Conservation (phyloP, 2,888 invertebrate species). For the Dasypogon diadema region DNA sequence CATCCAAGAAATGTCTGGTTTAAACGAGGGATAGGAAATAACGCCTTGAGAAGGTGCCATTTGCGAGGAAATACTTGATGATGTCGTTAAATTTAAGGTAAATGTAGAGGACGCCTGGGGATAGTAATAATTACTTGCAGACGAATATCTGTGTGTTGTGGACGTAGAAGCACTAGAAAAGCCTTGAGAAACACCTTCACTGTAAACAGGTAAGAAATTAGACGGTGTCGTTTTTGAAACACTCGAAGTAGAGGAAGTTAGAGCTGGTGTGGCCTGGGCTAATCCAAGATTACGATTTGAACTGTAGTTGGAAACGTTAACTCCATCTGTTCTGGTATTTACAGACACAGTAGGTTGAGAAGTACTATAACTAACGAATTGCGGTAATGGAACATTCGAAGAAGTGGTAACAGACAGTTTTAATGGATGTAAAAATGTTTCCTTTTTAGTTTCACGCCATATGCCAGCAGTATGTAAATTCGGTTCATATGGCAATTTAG, state of each 20-base stretch:
- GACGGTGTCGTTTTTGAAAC: not conserved
- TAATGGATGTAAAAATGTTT: no score
- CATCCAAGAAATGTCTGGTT: slow-evolving; percentile 48
- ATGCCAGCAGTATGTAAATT: not conserved
- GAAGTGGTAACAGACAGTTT: not conserved
- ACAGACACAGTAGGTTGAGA: no score
- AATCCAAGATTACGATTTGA: no score
- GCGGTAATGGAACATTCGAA: not conserved
- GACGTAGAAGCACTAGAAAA: not conserved
- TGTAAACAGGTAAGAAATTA: slow-evolving; percentile 1
- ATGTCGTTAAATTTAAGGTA: slow-evolving; percentile 40
- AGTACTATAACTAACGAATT: not conserved
- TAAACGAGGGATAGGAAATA: slow-evolving; percentile 38
- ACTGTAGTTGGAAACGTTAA: no score
- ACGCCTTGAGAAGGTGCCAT: slow-evolving; percentile 11
- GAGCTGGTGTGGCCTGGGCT: no score
- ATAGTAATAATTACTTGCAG: slow-evolving; percentile 21
- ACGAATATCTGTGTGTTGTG: not conserved
- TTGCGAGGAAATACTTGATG: slow-evolving; percentile 9
- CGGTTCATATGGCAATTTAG: not conserved
- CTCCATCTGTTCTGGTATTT: no score
- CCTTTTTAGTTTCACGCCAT: not conserved
- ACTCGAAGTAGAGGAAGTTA: no score
- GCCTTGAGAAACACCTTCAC: slow-evolving; percentile 5
- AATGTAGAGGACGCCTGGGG: slow-evolving; percentile 43